A percentile compares a stretch with the other conserved stretches of the same genome.
Conservation (phyloP, 2,113 vertebrate species). For the Jacana jacana region DNA sequence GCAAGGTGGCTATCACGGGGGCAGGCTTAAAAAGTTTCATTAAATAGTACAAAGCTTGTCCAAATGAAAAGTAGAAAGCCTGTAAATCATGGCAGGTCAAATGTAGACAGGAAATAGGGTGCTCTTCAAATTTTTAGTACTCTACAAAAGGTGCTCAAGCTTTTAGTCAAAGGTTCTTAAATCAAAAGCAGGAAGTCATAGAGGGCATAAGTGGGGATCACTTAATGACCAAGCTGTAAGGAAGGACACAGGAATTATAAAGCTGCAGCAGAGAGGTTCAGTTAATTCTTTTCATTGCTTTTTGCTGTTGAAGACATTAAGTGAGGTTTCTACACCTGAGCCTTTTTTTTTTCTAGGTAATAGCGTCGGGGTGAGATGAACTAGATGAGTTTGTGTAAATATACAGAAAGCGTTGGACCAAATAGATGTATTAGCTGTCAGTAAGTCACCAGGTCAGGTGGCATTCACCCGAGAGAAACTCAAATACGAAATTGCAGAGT, state of each 20-base stretch:
- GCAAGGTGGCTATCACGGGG: background rate
- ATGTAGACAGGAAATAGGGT: background rate
- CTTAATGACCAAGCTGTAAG: constrained; percentile 27
- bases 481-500: background rate
- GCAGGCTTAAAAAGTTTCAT: background rate
- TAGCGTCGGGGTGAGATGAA: background rate
- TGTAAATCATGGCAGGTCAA: background rate
- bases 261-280: background rate
- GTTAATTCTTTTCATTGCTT: background rate
- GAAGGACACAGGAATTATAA: background rate
- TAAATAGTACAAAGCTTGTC: background rate
- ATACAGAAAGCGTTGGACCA: background rate
- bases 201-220: background rate
- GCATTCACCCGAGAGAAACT: background rate
- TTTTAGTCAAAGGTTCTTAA: constrained; percentile 3
- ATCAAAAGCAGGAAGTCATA: constrained; percentile 15
- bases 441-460: background rate
- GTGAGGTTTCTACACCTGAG: background rate
- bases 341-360: background rate
- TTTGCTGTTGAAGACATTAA: background rate
- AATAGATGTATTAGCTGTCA: background rate
- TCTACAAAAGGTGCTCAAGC: background rate
- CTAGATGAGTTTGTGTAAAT: background rate
- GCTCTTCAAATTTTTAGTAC: too few relatives aligned
- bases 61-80: constrained; percentile 7